phyloP scores from a whole-genome alignment of 1,140 invertebrate genomes.

The Trichonephila inaurata region DNA sequence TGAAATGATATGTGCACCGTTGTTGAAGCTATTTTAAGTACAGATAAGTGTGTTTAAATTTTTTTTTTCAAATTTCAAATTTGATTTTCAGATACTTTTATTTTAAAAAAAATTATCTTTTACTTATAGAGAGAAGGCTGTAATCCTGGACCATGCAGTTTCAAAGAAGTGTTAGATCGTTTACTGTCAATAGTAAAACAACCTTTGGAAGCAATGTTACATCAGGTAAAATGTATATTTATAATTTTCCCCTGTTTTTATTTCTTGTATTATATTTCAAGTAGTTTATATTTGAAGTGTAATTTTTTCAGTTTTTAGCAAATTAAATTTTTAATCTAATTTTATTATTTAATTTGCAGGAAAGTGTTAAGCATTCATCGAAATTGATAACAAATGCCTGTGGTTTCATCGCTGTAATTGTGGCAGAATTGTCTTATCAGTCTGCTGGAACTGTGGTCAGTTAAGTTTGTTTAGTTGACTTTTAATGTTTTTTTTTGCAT shows the following conservation, averaged over 20 bases:
- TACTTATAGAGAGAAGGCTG: slow-evolving; percentile 76
- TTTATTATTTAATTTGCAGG: slow-evolving; percentile 43
- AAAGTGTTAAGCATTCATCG: slow-evolving; percentile 83
- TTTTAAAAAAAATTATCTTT: background rate
- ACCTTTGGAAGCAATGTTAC: slow-evolving; percentile 87
- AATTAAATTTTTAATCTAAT: background rate
- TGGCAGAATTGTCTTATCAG: slow-evolving; percentile 93
- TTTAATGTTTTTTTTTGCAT: background rate
- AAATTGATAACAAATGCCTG: slow-evolving; percentile 91
- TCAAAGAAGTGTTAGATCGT: slow-evolving; percentile 91
- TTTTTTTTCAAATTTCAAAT: too few relatives aligned
- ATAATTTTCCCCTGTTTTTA: background rate
- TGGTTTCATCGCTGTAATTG: slow-evolving; percentile 90
- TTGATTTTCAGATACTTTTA: background rate
- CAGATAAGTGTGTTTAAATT: too few relatives aligned
- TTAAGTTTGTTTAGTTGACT: background rate
- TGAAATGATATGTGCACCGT: too few relatives aligned
- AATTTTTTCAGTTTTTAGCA: background rate
- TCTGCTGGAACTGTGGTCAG: slow-evolving; percentile 81
- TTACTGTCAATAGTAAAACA: slow-evolving; percentile 90
- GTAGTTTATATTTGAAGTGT: too few relatives aligned
- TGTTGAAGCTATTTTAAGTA: too few relatives aligned
- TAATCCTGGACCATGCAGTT: slow-evolving; percentile 84
- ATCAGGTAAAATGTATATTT: slow-evolving; percentile 80
- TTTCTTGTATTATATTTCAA: background rate